Percentiles rank a stretch among this genome's conserved stretches.
Evolutionary conservation across 2,888 invertebrate species (phyloP).

Genomic region (Drosophila bunnanda): DNA sequence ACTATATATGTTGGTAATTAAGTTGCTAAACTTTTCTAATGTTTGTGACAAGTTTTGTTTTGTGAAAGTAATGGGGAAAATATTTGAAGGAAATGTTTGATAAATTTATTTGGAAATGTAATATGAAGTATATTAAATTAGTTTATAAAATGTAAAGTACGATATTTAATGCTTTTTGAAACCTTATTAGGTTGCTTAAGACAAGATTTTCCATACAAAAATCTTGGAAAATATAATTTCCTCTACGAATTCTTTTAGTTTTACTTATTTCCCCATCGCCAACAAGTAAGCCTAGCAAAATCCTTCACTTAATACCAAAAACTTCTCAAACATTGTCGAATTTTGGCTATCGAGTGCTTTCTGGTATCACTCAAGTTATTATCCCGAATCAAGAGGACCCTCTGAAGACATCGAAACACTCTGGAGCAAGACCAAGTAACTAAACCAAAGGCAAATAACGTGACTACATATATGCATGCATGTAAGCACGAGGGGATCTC

Average conservation of each 20-base stretch:
- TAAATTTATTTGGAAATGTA: not conserved
- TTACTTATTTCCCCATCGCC: not conserved
- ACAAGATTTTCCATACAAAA: not conserved
- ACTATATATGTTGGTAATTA: not conserved
- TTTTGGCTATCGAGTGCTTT: not conserved
- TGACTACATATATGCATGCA: not conserved
- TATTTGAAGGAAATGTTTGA: not conserved
- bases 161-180: not conserved
- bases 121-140: not conserved
- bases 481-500: conserved; percentile 16
- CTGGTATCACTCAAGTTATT: conserved; percentile 2
- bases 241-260: not conserved
- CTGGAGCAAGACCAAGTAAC: conserved; percentile 25
- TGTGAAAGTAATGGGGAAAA: not conserved
- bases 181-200: too few relatives aligned
- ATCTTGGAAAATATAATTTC: not conserved
- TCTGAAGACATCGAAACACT: conserved; percentile 19
- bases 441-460: conserved; percentile 18
- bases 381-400: conserved; percentile 1
- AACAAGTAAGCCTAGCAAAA: not conserved
- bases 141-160: not conserved
- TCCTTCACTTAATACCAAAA: not conserved
- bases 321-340: not conserved
- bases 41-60: not conserved
- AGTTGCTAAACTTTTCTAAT: not conserved